Evolutionary conservation across 2,113 vertebrate species (phyloP).

Genomic region (Stegostoma tigrinum): DNA sequence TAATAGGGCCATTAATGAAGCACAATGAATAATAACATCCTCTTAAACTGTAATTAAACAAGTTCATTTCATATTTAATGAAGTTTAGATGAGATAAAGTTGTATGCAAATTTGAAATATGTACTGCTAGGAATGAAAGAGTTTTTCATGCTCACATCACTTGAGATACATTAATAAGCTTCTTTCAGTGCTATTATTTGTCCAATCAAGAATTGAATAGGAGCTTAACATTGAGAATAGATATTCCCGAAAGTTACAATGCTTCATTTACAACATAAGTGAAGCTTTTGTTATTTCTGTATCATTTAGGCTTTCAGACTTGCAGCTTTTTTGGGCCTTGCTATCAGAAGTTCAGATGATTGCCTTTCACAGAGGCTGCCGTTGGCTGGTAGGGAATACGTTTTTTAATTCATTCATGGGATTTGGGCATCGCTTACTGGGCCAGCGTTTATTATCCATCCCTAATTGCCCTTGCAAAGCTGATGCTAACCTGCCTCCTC

Average conservation of each 20-base stretch:
- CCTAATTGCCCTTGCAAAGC: too few relatives aligned
- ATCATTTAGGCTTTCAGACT: background rate
- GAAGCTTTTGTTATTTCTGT: background rate
- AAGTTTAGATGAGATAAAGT: constrained; percentile 35
- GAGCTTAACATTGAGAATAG: background rate
- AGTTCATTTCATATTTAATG: constrained; percentile 17
- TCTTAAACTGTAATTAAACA: constrained; percentile 31
- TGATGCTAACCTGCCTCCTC: too few relatives aligned
- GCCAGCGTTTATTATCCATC: too few relatives aligned
- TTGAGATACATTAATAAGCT: background rate
- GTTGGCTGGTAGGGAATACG: background rate
- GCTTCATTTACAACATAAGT: background rate
- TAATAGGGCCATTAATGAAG: constrained; percentile 6
- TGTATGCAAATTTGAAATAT: too few relatives aligned
- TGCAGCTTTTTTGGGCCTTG: too few relatives aligned
- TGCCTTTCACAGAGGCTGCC: background rate
- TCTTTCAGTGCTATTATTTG: background rate
- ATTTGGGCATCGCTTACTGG: too few relatives aligned
- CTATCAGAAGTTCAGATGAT: background rate
- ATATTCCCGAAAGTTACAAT: constrained; percentile 6
- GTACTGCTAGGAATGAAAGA: too few relatives aligned
- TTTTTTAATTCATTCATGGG: too few relatives aligned
- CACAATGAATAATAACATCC: background rate
- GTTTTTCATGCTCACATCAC: background rate
- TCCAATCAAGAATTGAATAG: background rate